Base-by-base conservation (phyloP, 1,140 invertebrate genomes). In the Drosophila ohnishii region DNA sequence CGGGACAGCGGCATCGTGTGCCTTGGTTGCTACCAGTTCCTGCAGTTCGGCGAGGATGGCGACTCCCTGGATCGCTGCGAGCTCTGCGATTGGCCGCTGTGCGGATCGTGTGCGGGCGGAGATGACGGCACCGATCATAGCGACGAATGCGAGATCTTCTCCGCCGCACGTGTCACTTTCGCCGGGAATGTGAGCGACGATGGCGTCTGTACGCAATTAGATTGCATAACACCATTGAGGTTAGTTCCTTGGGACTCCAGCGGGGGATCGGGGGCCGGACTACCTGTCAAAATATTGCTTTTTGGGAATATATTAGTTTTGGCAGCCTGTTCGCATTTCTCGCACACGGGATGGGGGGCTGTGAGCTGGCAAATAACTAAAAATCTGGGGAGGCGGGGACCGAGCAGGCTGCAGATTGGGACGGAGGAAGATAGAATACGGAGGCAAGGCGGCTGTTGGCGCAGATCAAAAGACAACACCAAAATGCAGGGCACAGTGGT, bases 41-140 rank as follows among this genome's bases (percentile, higher is more conserved):
- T 93, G 66, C 61, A 93, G 86, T 92, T 93, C 71, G 91, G 93
- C 47, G 91, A 92, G 64, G 85, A 95, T 34, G 90, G 90, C 2
- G 90, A 91, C 51, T 89, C 90, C 0, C 63, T 90, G 56, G 86
- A 90, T 50, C 81, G 90, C 42, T 97, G 96, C 84, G 93, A 94
- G 0, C 93, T 92, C n/a, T 97, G 96, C 86, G 92, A 93, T 2
- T 97, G 96, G 96, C 96, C 96, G 0, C 93, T 96, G 22, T 97
- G 96, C 75, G 92, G 93, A 3, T 92, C 93, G 19, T 97, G 96
- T 79, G 70, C 74, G 19, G 94, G 94, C 75, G 92, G 92, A 51
- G 64, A 92, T 50, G 66, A 58, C 19, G 66, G 13, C 22, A 62
- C 28, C 7, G 77, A 93, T 22, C 95, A 96, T 88, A 92, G 84